Percentiles rank a stretch among this genome's conserved stretches.
These are phyloP conservation scores for Glaucidium brasilianum DNA, from an alignment of 2,113 vertebrate species.

Conservation along the genomic window DNA sequence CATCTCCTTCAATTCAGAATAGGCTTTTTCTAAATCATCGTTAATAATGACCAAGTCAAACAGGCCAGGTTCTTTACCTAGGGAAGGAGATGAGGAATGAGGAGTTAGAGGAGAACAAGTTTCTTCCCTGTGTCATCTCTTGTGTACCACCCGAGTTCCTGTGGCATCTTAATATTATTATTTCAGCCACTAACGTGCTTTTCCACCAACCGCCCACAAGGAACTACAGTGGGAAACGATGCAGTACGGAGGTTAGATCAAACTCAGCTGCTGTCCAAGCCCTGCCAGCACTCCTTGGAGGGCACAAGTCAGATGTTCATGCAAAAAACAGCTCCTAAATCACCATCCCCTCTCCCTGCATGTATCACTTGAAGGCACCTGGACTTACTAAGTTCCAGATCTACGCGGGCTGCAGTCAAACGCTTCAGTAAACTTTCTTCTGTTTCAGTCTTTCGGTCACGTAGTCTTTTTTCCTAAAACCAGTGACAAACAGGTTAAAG, in stretches of 20 bases:
- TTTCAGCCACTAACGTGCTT: background rate
- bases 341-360: background rate
- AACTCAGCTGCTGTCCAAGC: background rate
- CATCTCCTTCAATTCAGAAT: conserved; percentile 73
- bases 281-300: background rate
- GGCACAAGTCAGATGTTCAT: fast-evolving
- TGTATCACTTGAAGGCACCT: background rate
- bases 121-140: background rate
- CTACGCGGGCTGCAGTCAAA: conserved; percentile 75
- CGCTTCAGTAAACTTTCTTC: conserved; percentile 89
- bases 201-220: background rate
- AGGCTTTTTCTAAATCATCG: conserved; percentile 86
- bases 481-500: background rate
- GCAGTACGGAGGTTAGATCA: background rate
- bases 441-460: conserved; percentile 87
- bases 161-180: background rate
- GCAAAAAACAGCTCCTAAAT: background rate
- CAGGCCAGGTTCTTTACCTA: conserved; percentile 86
- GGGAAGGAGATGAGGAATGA: background rate
- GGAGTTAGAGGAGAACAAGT: background rate
- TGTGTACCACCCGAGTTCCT: fast-evolving
- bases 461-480: conserved; percentile 85
- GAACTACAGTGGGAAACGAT: background rate
- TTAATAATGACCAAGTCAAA: conserved; percentile 91
- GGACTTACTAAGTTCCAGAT: conserved; percentile 90